Evolutionary conservation across 2,888 invertebrate genomes (phyloP), one percentile per base, ranked within the genome.

Genomic region (Vandiemenella viatica): DNA sequence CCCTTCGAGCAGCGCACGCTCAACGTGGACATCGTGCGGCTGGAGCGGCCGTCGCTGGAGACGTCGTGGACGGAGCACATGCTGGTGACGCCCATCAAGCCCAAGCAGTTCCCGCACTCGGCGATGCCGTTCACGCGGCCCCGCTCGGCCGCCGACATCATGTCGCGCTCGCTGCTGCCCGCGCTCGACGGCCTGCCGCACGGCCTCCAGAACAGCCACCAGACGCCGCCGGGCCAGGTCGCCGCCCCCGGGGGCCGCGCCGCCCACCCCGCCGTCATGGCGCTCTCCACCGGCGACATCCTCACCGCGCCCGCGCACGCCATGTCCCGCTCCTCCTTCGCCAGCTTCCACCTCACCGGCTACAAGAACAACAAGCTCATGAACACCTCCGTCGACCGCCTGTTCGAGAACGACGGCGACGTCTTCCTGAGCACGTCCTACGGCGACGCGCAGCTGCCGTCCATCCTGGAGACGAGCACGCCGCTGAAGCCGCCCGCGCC

Each of bases 1-100:
- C 93, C 95, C 2, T 96, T 96, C 67, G 93, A 93, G 63, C 93
- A 95, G 67, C 80, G 88, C 61, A 65, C 67, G 5, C 61, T 76
- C 20, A 68, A 70, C 53, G 86, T 92, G 4, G 87, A 88, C 62
- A 83, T 92, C 10, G 91, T 91, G 62, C 76, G 86, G 52, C 68
- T 96, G 55, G 86, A 90, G 62, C 79, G 91, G 59, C 95, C 95
- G 0, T 83, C 85, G 3, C 67, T 95, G 57, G 93, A 95, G 65
- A 93, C 95, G 0, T 91, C 91, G 3, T 95, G 95, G 95, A 92
- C 93, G 7, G 95, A 95, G 63, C 91, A 93, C 64, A 93, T 95
- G 79, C 75, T 95, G 54, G 86, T 92, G 55, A 91, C 92, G 3
- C 95, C 95, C 4, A 92, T 95, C 58, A 93, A 93, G 64, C 93